Conservation (phyloP, 2,797 vertebrate species). For the Argya squamiceps region DNA sequence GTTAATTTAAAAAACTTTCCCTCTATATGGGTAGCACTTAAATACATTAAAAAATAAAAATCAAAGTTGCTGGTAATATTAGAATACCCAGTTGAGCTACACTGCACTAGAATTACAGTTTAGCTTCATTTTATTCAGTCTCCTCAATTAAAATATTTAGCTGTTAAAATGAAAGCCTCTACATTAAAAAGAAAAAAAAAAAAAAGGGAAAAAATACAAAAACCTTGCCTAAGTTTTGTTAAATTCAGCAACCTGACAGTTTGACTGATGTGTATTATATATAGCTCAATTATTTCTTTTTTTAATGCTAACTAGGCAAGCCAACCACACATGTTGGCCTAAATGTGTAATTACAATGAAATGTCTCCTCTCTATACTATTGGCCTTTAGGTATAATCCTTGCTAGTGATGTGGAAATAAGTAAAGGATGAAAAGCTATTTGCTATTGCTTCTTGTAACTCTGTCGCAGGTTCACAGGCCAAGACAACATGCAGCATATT, state of each 20-base stretch:
- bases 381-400: constrained; percentile 75
- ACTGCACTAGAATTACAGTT: constrained; percentile 67
- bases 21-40: constrained; percentile 67
- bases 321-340: constrained; percentile 74
- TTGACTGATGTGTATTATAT: constrained; percentile 82
- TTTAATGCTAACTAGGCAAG: constrained; percentile 82
- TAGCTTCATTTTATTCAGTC: constrained; percentile 66
- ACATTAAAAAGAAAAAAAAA: constrained; percentile 65
- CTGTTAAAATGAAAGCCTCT: constrained; percentile 74
- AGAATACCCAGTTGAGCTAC: constrained; percentile 61
- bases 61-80: constrained; percentile 57
- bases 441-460: constrained; percentile 65
- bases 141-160: constrained; percentile 74
- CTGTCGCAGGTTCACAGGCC: constrained; percentile 56
- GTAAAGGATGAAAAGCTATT: constrained; percentile 65
- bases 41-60: constrained; percentile 39
- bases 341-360: constrained; percentile 77
- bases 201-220: constrained; percentile 3
- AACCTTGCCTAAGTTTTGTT: constrained; percentile 75
- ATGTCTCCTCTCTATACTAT: constrained; percentile 69
- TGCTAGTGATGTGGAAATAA: constrained; percentile 67
- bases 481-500: constrained; percentile 14
- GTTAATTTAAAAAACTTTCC: constrained; percentile 49
- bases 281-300: constrained; percentile 82
- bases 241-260: constrained; percentile 77